Evolutionary conservation across 1,140 invertebrate species (phyloP).

Genomic region (Lasioglossum albipes): DNA sequence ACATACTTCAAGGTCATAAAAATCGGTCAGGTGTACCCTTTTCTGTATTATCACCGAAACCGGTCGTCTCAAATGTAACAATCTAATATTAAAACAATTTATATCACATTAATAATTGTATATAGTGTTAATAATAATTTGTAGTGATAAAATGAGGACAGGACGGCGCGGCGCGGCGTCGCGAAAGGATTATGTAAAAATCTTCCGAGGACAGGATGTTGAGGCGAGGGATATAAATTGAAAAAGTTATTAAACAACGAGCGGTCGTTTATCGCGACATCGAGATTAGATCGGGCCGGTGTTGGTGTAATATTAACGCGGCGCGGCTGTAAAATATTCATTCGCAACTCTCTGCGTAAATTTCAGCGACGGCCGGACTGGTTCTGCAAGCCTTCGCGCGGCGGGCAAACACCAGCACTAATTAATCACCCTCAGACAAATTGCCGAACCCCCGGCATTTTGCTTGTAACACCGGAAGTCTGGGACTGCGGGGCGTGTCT

Average conservation of each 20-base stretch:
- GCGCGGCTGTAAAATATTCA: constrained; percentile 23
- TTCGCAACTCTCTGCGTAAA: constrained; percentile 20
- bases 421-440: constrained; percentile 74
- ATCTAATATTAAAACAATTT: no score
- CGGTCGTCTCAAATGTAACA: no score
- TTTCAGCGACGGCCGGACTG: constrained; percentile 1
- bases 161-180: no score
- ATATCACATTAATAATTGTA: no score
- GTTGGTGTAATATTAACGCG: constrained; percentile 17
- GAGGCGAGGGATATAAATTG: not conserved
- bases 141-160: no score
- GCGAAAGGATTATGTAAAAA: no score
- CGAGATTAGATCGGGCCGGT: not conserved
- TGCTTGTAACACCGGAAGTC: constrained; percentile 44
- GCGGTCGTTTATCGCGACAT: not conserved
- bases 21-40: no score
- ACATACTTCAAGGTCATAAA: no score
- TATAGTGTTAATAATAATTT: no score
- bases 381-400: not conserved
- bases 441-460: constrained; percentile 58
- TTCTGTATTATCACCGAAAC: no score
- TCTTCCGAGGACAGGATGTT: no score
- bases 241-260: not conserved
- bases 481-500: constrained; percentile 38
- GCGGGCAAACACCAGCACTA: constrained; percentile 48